Percentiles rank a stretch among this genome's conserved stretches.
These are phyloP conservation scores for Temnothorax longispinosus DNA, from an alignment of 1,140 invertebrate species.

Conservation along the genomic window DNA sequence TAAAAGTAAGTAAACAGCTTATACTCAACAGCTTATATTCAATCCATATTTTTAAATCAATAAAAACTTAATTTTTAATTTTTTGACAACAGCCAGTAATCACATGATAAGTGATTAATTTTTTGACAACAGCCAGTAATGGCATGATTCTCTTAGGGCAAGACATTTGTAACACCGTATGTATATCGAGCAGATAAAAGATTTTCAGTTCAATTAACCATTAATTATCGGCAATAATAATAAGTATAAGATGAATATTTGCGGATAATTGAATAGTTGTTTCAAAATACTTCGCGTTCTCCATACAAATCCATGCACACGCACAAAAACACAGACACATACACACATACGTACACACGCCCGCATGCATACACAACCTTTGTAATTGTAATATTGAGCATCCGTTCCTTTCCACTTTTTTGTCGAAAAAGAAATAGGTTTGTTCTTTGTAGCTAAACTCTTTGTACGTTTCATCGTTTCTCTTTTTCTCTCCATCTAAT, in stretches of 20 bases:
- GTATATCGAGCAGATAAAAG: conserved; percentile 44
- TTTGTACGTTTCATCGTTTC: conserved; percentile 11
- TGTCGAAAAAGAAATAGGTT: conserved; percentile 9
- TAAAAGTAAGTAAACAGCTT: background rate
- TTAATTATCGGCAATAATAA: conserved; percentile 50
- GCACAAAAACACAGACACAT: background rate
- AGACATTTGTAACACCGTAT: conserved; percentile 41
- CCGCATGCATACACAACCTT: background rate
- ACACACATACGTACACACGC: background rate
- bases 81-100: background rate
- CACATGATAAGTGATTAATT: background rate
- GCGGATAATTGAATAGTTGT: conserved; percentile 25
- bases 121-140: background rate
- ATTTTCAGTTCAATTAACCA: conserved; percentile 7
- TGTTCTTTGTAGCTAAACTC: background rate
- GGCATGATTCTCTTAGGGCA: background rate
- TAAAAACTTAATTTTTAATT: conserved; percentile 1
- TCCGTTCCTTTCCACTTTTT: conserved; percentile 48
- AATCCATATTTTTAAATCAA: background rate
- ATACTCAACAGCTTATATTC: background rate
- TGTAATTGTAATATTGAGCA: conserved; percentile 61
- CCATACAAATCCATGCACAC: conserved; percentile 3
- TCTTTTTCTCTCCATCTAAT: background rate
- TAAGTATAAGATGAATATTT: conserved; percentile 52
- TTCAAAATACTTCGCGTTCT: conserved; percentile 51